Evolutionary conservation across 2,888 invertebrate genomes (phyloP).

Genomic region (Maniola hyperantus): DNA sequence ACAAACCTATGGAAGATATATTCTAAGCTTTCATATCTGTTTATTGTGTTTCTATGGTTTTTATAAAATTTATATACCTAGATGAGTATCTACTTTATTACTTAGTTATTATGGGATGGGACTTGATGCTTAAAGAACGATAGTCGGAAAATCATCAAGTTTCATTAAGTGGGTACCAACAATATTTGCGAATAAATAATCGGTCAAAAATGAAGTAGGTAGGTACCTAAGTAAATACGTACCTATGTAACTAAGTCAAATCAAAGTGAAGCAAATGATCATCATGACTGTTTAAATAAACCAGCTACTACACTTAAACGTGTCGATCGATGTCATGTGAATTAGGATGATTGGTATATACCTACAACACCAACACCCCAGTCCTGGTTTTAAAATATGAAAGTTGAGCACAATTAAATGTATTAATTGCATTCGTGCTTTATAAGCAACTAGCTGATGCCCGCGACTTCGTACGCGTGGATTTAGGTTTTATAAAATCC

Average conservation of each 20-base stretch:
- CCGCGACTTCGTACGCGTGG: too few relatives aligned
- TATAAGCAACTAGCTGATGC: too few relatives aligned
- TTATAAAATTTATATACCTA: too few relatives aligned
- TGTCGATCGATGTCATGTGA: constrained; percentile 39
- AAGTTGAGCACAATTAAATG: neutral
- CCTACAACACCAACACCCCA: constrained; percentile 6
- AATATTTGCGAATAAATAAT: neutral
- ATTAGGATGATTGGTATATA: constrained; percentile 37
- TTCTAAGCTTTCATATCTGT: too few relatives aligned
- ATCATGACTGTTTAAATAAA: constrained; percentile 48
- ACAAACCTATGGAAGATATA: too few relatives aligned
- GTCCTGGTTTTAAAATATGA: neutral
- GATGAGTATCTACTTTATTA: too few relatives aligned
- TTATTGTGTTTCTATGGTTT: too few relatives aligned
- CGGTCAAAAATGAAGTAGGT: neutral
- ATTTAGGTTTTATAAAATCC: too few relatives aligned
- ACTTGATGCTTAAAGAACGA: too few relatives aligned
- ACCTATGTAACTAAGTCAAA: neutral
- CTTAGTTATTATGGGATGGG: too few relatives aligned
- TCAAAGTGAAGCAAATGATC: constrained; percentile 49
- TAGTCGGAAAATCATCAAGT: too few relatives aligned
- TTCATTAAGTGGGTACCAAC: too few relatives aligned
- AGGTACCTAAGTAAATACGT: neutral
- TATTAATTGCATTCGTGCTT: neutral
- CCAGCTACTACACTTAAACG: constrained; percentile 26